These are phyloP conservation scores for Microctenopoma steveboyesi DNA, from an alignment of 2,797 vertebrate genomes.

Conservation along the genomic window DNA sequence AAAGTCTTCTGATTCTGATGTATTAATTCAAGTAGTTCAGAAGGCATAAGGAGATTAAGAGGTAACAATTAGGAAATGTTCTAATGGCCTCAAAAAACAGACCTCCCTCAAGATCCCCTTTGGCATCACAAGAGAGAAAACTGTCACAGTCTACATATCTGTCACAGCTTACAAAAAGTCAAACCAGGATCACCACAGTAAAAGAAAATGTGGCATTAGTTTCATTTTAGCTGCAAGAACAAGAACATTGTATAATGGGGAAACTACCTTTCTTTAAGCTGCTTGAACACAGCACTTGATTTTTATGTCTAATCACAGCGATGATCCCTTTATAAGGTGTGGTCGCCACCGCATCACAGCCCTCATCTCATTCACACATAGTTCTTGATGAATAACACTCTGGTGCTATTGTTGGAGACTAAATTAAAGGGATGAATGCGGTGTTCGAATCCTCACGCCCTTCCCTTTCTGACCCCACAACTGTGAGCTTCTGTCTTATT, in stretches of 20 bases:
- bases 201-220: too few species aligned
- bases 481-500: constrained; percentile 41
- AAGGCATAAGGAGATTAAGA: background rate
- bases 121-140: background rate
- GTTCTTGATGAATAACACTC: constrained; percentile 41
- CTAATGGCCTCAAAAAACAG: background rate
- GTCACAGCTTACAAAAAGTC: too few species aligned
- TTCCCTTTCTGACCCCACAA: constrained; percentile 39
- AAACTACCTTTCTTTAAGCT: constrained; percentile 14
- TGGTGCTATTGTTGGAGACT: constrained; percentile 49
- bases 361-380: constrained; percentile 33
- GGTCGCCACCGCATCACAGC: constrained; percentile 22
- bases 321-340: constrained; percentile 39
- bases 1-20: too few species aligned
- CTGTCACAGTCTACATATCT: background rate
- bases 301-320: constrained; percentile 34
- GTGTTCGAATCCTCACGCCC: constrained; percentile 48
- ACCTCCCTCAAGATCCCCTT: too few species aligned
- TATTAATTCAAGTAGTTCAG: background rate
- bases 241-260: background rate
- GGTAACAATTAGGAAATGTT: background rate
- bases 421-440: constrained; percentile 63
- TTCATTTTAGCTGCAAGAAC: too few species aligned
- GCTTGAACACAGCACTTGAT: constrained; percentile 6
- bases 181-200: too few species aligned